Percentiles rank a stretch among this genome's conserved stretches.
These are phyloP conservation scores for Heliconius charithonia DNA, from an alignment of 2,888 invertebrate genomes.

Conservation along the genomic window DNA sequence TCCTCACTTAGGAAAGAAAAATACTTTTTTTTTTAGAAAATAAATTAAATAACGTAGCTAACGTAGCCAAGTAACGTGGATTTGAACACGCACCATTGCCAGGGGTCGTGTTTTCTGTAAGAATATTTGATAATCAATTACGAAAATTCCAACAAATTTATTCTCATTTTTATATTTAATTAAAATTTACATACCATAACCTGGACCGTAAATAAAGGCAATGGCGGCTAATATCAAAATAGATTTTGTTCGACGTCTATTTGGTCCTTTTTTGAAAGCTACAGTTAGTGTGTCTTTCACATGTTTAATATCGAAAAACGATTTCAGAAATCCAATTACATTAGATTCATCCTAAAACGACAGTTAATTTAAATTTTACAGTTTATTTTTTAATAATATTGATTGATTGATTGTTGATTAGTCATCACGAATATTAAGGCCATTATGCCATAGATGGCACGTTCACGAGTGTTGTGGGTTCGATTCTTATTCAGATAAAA, in stretches of 20 bases:
- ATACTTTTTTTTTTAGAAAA: too few relatives aligned
- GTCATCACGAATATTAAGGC: not conserved
- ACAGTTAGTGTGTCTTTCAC: slow-evolving; percentile 79
- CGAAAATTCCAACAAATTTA: not conserved
- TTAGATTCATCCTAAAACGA: slow-evolving; percentile 44
- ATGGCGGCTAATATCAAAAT: slow-evolving; percentile 69
- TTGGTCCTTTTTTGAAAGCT: slow-evolving; percentile 78
- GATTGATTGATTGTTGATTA: too few relatives aligned
- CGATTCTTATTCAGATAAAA: not conserved
- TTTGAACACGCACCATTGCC: too few relatives aligned
- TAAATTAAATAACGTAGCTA: too few relatives aligned
- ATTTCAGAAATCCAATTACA: slow-evolving; percentile 60
- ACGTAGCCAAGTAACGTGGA: too few relatives aligned
- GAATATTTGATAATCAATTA: too few relatives aligned
- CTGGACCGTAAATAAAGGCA: slow-evolving; percentile 71
- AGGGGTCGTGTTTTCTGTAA: too few relatives aligned
- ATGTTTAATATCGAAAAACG: slow-evolving; percentile 80
- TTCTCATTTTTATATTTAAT: not conserved
- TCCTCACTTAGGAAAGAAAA: too few relatives aligned
- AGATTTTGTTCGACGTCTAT: slow-evolving; percentile 67
- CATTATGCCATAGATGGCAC: not conserved
- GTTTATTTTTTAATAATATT: slow-evolving; percentile 21
- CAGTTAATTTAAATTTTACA: slow-evolving; percentile 50
- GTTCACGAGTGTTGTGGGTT: not conserved
- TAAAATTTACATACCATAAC: slow-evolving; percentile 63